phyloP scores from a whole-genome alignment of 2,113 vertebrate species.

The Picathartes gymnocephalus region DNA sequence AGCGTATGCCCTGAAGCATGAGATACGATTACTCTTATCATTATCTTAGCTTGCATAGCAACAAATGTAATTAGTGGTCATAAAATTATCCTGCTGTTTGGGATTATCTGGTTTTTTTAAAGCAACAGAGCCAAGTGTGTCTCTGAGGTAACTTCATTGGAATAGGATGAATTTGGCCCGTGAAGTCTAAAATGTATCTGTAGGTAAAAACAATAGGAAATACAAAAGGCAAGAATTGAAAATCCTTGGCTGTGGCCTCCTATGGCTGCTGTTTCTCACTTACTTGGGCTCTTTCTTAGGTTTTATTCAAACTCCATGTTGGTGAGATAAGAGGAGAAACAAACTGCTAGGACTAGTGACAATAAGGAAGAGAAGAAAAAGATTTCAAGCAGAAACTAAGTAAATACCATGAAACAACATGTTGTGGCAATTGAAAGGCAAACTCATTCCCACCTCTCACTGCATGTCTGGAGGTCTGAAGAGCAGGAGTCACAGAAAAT shows the following conservation, averaged over 20 bases:
- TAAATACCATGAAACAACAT: neutral
- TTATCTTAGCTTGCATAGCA: conserved; percentile 75
- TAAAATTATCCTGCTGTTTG: conserved; percentile 77
- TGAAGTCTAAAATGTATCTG: neutral
- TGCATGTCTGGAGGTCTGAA: neutral
- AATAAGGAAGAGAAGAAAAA: neutral
- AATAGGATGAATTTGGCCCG: conserved; percentile 28
- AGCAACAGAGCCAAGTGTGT: conserved; percentile 53
- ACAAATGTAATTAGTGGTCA: conserved; percentile 72
- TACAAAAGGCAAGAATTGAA: neutral
- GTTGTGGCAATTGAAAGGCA: neutral
- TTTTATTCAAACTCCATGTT: conserved; percentile 19
- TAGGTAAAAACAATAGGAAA: conserved; percentile 27
- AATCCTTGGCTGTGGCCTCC: neutral
- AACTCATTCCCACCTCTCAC: neutral
- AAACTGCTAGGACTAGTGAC: conserved; percentile 2
- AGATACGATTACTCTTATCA: conserved; percentile 81
- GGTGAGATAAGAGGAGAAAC: conserved; percentile 35
- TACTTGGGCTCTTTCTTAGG: neutral
- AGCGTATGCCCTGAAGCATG: conserved; percentile 77
- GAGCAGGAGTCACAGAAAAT: neutral
- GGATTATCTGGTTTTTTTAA: conserved; percentile 40
- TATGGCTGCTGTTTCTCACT: neutral
- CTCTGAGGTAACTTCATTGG: conserved; percentile 54
- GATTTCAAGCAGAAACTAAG: neutral